Conservation (phyloP, 2,888 invertebrate genomes). For the Caenorhabditis japonica region DNA sequence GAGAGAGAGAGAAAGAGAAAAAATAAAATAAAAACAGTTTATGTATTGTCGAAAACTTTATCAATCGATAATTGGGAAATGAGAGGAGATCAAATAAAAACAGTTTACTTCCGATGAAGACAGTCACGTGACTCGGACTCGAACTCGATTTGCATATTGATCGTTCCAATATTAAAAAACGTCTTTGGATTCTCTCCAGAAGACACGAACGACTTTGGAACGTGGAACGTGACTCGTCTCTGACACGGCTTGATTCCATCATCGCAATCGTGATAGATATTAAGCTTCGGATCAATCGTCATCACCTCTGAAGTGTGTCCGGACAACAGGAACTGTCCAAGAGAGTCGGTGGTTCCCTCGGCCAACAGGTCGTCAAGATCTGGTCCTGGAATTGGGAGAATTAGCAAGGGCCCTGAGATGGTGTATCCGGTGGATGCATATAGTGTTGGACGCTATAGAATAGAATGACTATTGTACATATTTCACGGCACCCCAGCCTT, state of each 20-base stretch:
- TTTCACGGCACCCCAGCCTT: too few relatives aligned
- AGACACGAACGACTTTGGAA: slow-evolving; percentile 63
- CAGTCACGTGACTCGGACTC: slow-evolving; percentile 64
- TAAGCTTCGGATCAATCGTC: slow-evolving; percentile 68
- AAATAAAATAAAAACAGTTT: too few relatives aligned
- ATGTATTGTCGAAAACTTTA: too few relatives aligned
- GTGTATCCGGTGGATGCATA: too few relatives aligned
- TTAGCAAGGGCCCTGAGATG: too few relatives aligned
- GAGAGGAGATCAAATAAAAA: slow-evolving; percentile 19
- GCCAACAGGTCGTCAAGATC: slow-evolving; percentile 70
- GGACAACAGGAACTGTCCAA: slow-evolving; percentile 65
- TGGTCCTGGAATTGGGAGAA: slow-evolving; percentile 58
- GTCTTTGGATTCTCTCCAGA: slow-evolving; percentile 61
- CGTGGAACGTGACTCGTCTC: slow-evolving; percentile 61
- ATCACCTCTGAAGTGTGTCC: slow-evolving; percentile 67
- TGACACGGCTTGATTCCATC: slow-evolving; percentile 67
- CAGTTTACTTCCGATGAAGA: slow-evolving; percentile 48
- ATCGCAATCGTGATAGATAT: slow-evolving; percentile 68
- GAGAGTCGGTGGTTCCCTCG: slow-evolving; percentile 68
- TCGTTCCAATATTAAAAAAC: slow-evolving; percentile 58
- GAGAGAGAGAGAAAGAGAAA: slow-evolving; percentile 12
- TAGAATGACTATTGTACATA: too few relatives aligned
- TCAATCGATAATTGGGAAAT: too few relatives aligned
- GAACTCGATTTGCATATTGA: slow-evolving; percentile 67
- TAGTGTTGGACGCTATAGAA: too few relatives aligned